Evolutionary conservation across 1,140 invertebrate genomes (phyloP), one percentile per base, ranked within the genome.

Genomic region (Pseudomyrmex sp.): DNA sequence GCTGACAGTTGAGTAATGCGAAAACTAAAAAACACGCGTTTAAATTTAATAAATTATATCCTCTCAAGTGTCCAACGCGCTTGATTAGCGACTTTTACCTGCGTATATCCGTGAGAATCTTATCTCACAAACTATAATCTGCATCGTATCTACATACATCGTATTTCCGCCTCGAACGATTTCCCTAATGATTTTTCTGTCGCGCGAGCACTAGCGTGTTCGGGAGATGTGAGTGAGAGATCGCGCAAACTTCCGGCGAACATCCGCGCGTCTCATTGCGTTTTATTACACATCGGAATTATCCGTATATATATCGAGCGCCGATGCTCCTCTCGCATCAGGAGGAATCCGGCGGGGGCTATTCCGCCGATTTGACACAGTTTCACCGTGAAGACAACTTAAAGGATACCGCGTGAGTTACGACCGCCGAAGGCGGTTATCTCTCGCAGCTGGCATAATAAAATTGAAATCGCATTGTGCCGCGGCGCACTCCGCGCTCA

Each of bases 401-500:
- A 85, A 93, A 92, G 91, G 91, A 92, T 89, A 91, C 91, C 90
- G 89, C 89, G 83, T 91, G 92, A 92, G 86, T 92, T 91, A 92
- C 90, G 90, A 85, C 74, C 86, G 75, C 74, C 62, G 68, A 23
- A 84, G 72, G 84, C 90, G 87, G 87, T 92, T 91, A 91, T 91
- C 89, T 83, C 77, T 69, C 87, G 92, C 92, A 92, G 92, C 91
- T 93, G 92, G 90, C 86, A 89, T 87, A 93, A 93, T 93, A 93
- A 93, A 93, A 93, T 93, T 92, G 88, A 91, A 92, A 90, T 91
- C 92, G 90, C 85, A 91, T 93, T 93, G 92, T 93, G 83, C 86
- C 75, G 80, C 83, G 74, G 85, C 35, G 35, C 80, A 63, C 85
- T 87, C 77, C 82, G 86, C 75, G 88, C 79, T 84, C 87, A 76